Base-by-base conservation (phyloP, 2,888 invertebrate species). In the Horisme vitalbata region DNA sequence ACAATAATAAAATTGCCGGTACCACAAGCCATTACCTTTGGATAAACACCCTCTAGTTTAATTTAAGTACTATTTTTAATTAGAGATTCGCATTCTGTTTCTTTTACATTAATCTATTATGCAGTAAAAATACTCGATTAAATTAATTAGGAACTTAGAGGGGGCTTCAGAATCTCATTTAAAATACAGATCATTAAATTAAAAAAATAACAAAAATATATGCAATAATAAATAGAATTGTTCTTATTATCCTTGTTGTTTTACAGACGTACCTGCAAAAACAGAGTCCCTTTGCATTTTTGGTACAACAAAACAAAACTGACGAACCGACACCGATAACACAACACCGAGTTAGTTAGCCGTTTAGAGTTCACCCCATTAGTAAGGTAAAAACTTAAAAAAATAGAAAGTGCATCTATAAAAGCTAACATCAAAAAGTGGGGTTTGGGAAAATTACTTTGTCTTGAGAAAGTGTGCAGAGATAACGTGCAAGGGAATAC, bases 11-110 rank as follows among this genome's bases (percentile, higher is more conserved):
- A 50, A 70, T 63, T 65, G 65, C 68, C 64, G 72, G 72, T 77
- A 75, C 50, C 37, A 53, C 53, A 63, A 70, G 75, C 77, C 77
- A 65, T 72, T 64, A 80, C 79, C 80, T 79, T 79, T 81, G 75
- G 75, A 80, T 71, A 71, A 74, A 68, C 48, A 62, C 79, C 82
- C 80, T 77, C 79, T 79, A 75, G 68, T 27, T 39, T 39, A 27
- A 10, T 67, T 79, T 83, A 86, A 87, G 88, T 88, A 88, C 87
- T 84, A 79, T 65, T 49, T 73, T 80, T 86, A 87, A 86, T 84
- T 83, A 81, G 85, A 88, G 86, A 87, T 87, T 88, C 84, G 72
- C 61, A 57, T 52, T 26, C 26, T 8, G 57, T 55, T 53, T 60
- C 58, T 45, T 47, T 52, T 50, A 54, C 55, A 57, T 63, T 48